Conservation (phyloP, 2,888 invertebrate species). For the Craniophora ligustri region DNA sequence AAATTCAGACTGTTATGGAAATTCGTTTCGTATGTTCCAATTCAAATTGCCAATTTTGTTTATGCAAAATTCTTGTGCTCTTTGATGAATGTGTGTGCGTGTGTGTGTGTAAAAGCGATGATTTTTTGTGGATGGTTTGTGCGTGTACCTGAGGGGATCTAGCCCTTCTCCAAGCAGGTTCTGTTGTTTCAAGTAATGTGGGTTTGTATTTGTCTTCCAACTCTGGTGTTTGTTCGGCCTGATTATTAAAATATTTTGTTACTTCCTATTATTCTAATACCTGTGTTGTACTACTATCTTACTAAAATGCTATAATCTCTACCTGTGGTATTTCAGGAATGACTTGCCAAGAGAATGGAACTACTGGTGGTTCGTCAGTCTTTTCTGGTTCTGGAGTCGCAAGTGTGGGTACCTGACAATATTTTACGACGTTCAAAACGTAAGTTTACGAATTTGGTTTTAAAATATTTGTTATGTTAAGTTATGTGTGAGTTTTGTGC, state of each 20-base stretch:
- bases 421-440: slow-evolving; percentile 17
- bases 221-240: slow-evolving; percentile 84
- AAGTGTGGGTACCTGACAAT: slow-evolving; percentile 73
- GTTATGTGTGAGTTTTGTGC: slow-evolving; percentile 31
- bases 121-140: slow-evolving; percentile 35
- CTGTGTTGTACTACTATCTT: slow-evolving; percentile 24
- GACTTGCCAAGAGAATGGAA: slow-evolving; percentile 82
- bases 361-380: slow-evolving; percentile 73
- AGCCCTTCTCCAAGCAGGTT: slow-evolving; percentile 77
- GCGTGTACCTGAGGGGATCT: slow-evolving; percentile 80
- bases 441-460: slow-evolving; percentile 14
- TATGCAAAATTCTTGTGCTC: slow-evolving; percentile 48
- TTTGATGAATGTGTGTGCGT: slow-evolving; percentile 50
- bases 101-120: slow-evolving; percentile 52
- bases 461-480: slow-evolving; percentile 6
- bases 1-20: slow-evolving; percentile 24
- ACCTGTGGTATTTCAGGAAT: slow-evolving; percentile 87
- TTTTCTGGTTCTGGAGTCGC: slow-evolving; percentile 70
- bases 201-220: slow-evolving; percentile 81
- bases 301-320: slow-evolving; percentile 44
- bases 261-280: slow-evolving; percentile 31
- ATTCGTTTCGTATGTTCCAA: slow-evolving; percentile 28
- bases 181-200: slow-evolving; percentile 76
- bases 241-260: slow-evolving; percentile 55
- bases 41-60: slow-evolving; percentile 38